phyloP scores from a whole-genome alignment of 2,113 vertebrate species.

The Microtus pennsylvanicus region DNA sequence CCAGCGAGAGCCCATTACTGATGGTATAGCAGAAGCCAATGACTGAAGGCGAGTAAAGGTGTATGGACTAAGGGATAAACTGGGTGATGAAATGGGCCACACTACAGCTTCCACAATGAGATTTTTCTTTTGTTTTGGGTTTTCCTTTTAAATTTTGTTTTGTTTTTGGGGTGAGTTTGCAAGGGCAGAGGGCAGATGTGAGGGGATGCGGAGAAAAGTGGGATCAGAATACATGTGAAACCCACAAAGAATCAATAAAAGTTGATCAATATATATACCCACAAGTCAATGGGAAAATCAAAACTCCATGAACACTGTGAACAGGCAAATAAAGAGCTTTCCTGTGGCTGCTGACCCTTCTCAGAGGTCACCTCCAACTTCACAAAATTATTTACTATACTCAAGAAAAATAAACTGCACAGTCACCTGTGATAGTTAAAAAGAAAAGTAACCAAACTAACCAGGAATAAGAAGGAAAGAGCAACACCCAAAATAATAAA shows the following conservation, averaged over 20 bases:
- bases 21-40: not conserved
- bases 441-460: not conserved
- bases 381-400: not conserved
- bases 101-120: not conserved
- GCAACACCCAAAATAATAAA: not conserved
- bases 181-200: not conserved
- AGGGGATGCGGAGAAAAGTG: not conserved
- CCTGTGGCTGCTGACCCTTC: not conserved
- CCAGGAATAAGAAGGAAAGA: not conserved
- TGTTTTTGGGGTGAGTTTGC: not conserved
- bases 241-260: not conserved
- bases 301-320: not conserved
- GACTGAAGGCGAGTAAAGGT: not conserved
- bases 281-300: not conserved
- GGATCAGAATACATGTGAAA: not conserved
- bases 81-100: not conserved
- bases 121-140: not conserved
- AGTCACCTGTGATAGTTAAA: not conserved
- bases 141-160: not conserved
- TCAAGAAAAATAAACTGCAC: not conserved
- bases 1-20: not conserved
- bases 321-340: not conserved
- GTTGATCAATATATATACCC: not conserved
- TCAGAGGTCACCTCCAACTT: not conserved
- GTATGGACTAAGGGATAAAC: not conserved